Conservation (phyloP, 2,888 invertebrate genomes). For the Eristalinus aeneus region DNA sequence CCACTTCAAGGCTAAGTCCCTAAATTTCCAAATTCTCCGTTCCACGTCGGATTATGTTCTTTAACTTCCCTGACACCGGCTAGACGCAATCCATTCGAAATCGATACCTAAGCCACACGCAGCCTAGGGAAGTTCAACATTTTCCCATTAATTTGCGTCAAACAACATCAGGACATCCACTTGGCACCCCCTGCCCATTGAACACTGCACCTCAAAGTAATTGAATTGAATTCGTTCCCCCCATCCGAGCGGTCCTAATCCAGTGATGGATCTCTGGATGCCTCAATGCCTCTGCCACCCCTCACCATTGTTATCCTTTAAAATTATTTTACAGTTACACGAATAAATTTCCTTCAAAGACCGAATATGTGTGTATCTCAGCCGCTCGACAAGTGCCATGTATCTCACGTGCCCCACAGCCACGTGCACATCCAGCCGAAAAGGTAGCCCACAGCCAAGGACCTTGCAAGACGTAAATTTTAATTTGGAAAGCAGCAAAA, state of each 20-base stretch:
- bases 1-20: not conserved
- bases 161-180: not conserved
- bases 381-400: constrained; percentile 26
- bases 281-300: not conserved
- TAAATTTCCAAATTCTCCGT: not conserved
- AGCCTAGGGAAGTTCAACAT: not conserved
- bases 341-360: constrained; percentile 47
- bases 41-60: not conserved
- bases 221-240: constrained; percentile 55
- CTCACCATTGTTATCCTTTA: constrained; percentile 11
- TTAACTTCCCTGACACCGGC: not conserved
- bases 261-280: constrained; percentile 45
- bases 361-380: not conserved
- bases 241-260: constrained; percentile 40
- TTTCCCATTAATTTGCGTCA: not conserved
- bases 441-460: constrained; percentile 57
- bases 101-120: not conserved
- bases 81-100: not conserved
- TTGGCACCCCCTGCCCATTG: not conserved
- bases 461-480: constrained; percentile 61
- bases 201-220: constrained; percentile 20
- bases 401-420: constrained; percentile 34
- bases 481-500: constrained; percentile 52
- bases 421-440: constrained; percentile 25
- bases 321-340: constrained; percentile 28